phyloP scores from a whole-genome alignment of 1,140 invertebrate species.

The Carcinoscorpius rotundicauda region DNA sequence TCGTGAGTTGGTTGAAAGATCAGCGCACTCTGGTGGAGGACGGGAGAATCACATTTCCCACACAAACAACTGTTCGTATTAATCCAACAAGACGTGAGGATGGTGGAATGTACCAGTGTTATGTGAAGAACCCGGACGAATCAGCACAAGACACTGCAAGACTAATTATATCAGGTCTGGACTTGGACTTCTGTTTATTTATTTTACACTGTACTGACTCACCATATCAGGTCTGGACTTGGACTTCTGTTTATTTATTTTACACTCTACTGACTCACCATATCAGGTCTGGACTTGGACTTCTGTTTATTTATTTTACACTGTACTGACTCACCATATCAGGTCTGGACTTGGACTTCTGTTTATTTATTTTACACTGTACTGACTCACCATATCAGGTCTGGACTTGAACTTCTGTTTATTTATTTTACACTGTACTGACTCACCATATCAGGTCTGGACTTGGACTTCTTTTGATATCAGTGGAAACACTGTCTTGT shows the following conservation, averaged over 20 bases:
- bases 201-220: no score
- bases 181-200: no score
- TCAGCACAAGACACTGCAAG: constrained; percentile 32
- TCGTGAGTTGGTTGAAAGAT: constrained; percentile 68
- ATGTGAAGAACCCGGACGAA: constrained; percentile 31
- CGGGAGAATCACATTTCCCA: constrained; percentile 15
- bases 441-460: no score
- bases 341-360: constrained; percentile 27
- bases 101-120: constrained; percentile 39
- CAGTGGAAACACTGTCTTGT: no score
- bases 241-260: no score
- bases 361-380: no score
- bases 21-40: constrained; percentile 8
- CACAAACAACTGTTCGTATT: constrained; percentile 39
- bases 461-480: no score
- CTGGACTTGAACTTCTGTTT: no score
- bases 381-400: constrained; percentile 30
- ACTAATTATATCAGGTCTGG: constrained; percentile 33
- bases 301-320: no score
- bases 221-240: no score
- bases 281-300: constrained; percentile 34
- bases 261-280: not conserved
- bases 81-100: constrained; percentile 30
- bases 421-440: no score
- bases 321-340: constrained; percentile 23